Evolutionary conservation across 2,888 invertebrate species (phyloP).

Genomic region (Ariolimax columbianus): DNA sequence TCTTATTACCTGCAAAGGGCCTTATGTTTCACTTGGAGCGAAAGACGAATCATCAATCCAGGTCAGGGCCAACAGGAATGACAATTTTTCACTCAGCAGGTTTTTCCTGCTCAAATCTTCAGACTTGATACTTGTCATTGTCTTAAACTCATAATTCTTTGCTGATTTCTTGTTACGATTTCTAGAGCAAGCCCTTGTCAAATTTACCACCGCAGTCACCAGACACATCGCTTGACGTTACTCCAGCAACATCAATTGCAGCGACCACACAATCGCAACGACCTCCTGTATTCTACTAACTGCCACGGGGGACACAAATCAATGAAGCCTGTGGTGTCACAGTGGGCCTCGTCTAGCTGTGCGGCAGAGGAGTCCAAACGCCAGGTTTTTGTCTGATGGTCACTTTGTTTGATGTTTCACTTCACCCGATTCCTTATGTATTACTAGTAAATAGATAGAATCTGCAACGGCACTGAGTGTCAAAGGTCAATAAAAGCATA

Average conservation of each 20-base stretch:
- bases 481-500: too few relatives aligned
- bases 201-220: slow-evolving; percentile 35
- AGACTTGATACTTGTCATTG: too few relatives aligned
- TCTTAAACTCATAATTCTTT: neutral
- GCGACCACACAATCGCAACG: slow-evolving; percentile 21
- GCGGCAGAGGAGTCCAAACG: neutral
- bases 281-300: slow-evolving; percentile 44
- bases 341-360: neutral
- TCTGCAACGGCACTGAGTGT: too few relatives aligned
- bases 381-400: neutral
- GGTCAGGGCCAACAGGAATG: too few relatives aligned
- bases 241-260: slow-evolving; percentile 9
- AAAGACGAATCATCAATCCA: too few relatives aligned
- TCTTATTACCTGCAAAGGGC: too few relatives aligned
- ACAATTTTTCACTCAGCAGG: too few relatives aligned
- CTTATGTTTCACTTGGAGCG: too few relatives aligned
- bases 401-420: too few relatives aligned
- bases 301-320: slow-evolving; percentile 44
- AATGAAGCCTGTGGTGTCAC: neutral
- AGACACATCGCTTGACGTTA: slow-evolving; percentile 19
- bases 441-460: too few relatives aligned
- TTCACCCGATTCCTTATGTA: too few relatives aligned
- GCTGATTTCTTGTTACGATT: neutral
- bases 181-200: slow-evolving; percentile 40
- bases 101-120: too few relatives aligned